These are phyloP conservation scores for Gambelia wislizenii DNA, from an alignment of 2,797 vertebrate genomes.

Conservation along the genomic window DNA sequence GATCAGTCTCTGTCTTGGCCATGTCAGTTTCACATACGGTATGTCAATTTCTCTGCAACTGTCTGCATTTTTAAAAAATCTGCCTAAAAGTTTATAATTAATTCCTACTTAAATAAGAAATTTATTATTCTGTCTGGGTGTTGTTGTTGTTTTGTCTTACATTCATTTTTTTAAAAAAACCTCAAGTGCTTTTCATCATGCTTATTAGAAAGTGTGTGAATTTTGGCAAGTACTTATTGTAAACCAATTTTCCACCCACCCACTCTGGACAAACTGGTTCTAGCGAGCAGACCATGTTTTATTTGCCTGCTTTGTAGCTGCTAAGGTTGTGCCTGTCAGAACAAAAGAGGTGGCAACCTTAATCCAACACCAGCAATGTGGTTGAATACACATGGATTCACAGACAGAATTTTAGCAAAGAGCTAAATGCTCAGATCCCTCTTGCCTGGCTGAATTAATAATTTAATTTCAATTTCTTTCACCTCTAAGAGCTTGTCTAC, in stretches of 20 bases:
- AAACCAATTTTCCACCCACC: no score
- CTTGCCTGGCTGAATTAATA: background rate
- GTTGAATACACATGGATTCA: background rate
- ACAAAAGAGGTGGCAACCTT: background rate
- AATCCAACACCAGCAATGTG: background rate
- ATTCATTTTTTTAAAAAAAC: background rate
- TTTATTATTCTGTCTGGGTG: background rate
- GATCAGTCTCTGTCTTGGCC: background rate
- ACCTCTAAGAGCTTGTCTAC: no score
- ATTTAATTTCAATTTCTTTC: background rate
- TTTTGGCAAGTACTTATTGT: background rate
- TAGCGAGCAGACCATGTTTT: no score
- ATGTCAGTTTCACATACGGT: background rate
- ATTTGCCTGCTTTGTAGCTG: background rate
- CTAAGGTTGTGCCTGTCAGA: background rate
- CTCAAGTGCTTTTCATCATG: background rate
- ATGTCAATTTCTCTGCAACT: background rate
- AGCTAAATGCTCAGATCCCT: background rate
- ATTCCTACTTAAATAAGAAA: background rate
- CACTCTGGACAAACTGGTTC: no score
- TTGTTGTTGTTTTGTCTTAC: no score
- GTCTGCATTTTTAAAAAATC: background rate
- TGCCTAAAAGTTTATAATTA: background rate
- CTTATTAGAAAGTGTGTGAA: background rate
- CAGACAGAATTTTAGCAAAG: background rate